Evolutionary conservation across 2,113 vertebrate species (phyloP), one percentile per base, ranked within the genome.

Genomic region (Mirounga angustirostris): DNA sequence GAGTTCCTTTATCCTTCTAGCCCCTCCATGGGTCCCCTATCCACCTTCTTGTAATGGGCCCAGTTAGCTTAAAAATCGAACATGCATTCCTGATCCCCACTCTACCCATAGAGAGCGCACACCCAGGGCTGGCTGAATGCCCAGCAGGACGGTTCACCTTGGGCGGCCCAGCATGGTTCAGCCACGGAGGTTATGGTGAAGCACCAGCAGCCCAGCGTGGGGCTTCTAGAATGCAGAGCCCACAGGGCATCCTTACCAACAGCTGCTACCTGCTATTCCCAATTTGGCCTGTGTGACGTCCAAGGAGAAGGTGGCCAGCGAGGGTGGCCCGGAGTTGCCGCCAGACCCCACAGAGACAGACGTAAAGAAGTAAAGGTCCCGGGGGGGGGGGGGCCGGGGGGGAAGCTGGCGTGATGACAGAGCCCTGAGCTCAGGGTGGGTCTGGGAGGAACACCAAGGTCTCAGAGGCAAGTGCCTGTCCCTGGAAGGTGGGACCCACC

Each of bases 381-480:
- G 43, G 36, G 14, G 61, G 22, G 40, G 19, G 4, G 2, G 26
- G 0, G 1, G 21, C 2, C 36, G 36, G 3, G 5, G 5, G 46
- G 46, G 46, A 46, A 46, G 50, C 5, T 15, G 40, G 33, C 0
- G 0, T 4, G 4, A 36, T 0, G 26, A 43, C 58, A 40, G 5
- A 93, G 46, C 50, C 58, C 58, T 26, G 12, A 11, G 50, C 7
- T 30, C 24, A 14, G 56, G 4, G 11, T 2, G 7, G 33, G 59
- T 58, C 74, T 30, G 10, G 19, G 33, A 84, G n/a, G 26, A 69
- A 46, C 18, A 26, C 12, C 9, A 3, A 21, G 40, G 16, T 67
- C 65, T 94, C 24, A 2, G 74, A 61, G 33, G 46, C 30, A 21
- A 61, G 21, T 4, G 0, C 43, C 73, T 30, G 4, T 36, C 22